phyloP scores from a whole-genome alignment of 1,140 invertebrate species.

The Gonatopus flavifemur region DNA sequence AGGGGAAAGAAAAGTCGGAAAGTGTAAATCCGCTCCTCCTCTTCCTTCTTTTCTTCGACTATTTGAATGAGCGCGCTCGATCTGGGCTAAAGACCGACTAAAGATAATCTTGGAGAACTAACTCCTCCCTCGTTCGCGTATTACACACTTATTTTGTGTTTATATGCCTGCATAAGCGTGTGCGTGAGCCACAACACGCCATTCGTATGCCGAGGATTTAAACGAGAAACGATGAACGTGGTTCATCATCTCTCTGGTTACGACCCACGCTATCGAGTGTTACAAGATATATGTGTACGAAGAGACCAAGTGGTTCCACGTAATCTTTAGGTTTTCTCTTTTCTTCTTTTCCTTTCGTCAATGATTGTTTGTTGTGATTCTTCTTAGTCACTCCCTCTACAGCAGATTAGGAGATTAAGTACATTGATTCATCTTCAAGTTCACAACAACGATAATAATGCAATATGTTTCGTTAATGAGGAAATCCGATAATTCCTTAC shows the following conservation, averaged over 20 bases:
- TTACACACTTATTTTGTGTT: conserved; percentile 1
- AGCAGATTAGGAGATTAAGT: too few species aligned
- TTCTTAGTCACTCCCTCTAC: too few species aligned
- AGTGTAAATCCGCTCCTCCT: conserved; percentile 21
- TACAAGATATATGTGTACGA: neutral
- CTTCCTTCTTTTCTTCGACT: conserved; percentile 20
- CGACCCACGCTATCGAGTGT: conserved; percentile 25
- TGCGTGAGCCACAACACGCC: neutral
- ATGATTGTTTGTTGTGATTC: too few species aligned
- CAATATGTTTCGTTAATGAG: too few species aligned
- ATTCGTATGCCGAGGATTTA: conserved; percentile 16
- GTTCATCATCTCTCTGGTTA: conserved; percentile 22
- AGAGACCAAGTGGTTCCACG: neutral
- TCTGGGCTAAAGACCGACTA: conserved; percentile 19
- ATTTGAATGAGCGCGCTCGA: conserved; percentile 25
- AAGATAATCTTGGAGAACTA: conserved; percentile 33
- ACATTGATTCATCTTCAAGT: too few species aligned
- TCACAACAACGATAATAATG: too few species aligned
- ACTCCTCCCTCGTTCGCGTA: conserved; percentile 26
- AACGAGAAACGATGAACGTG: conserved; percentile 14
- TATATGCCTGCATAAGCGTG: neutral
- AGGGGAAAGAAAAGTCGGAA: conserved; percentile 4
- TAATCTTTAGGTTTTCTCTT: conserved; percentile 16
- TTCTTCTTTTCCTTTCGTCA: too few species aligned
- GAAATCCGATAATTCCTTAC: too few species aligned